Evolutionary conservation across 1,140 invertebrate species (phyloP).

Genomic region (Cydia fagiglandana): DNA sequence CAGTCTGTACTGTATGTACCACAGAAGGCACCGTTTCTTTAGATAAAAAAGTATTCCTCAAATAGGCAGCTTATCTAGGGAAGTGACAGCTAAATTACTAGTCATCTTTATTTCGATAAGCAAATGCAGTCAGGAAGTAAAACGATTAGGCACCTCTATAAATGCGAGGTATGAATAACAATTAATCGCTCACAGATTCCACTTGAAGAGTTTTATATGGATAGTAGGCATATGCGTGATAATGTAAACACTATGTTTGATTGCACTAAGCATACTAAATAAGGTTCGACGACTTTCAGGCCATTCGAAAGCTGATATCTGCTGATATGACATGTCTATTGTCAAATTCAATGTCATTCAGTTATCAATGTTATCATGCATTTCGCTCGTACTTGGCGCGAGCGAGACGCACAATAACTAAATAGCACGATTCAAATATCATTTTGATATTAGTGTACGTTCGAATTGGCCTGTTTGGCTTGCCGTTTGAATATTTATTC

Average conservation of each 20-base stretch:
- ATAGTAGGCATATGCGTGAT: neutral
- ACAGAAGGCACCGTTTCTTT: neutral
- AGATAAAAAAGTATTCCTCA: neutral
- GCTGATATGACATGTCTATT: too few relatives aligned
- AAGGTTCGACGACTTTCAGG: neutral
- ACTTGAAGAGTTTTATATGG: neutral
- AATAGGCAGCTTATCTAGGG: neutral
- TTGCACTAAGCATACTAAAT: neutral
- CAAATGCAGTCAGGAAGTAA: neutral
- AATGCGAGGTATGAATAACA: neutral
- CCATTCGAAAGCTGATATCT: too few relatives aligned
- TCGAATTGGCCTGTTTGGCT: neutral
- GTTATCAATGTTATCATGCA: too few relatives aligned
- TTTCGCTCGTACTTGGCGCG: too few relatives aligned
- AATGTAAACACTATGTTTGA: constrained; percentile 3
- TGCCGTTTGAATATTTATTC: constrained; percentile 10
- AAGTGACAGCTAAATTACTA: neutral
- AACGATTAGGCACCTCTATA: neutral
- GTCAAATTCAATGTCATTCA: too few relatives aligned
- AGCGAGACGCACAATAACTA: too few relatives aligned
- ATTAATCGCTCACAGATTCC: neutral
- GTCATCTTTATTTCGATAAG: neutral
- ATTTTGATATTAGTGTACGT: too few relatives aligned
- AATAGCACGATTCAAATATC: too few relatives aligned
- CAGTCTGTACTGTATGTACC: too few relatives aligned